These are phyloP conservation scores for Hydrolagus affinis DNA, from an alignment of 2,113 vertebrate genomes.

Conservation along the genomic window DNA sequence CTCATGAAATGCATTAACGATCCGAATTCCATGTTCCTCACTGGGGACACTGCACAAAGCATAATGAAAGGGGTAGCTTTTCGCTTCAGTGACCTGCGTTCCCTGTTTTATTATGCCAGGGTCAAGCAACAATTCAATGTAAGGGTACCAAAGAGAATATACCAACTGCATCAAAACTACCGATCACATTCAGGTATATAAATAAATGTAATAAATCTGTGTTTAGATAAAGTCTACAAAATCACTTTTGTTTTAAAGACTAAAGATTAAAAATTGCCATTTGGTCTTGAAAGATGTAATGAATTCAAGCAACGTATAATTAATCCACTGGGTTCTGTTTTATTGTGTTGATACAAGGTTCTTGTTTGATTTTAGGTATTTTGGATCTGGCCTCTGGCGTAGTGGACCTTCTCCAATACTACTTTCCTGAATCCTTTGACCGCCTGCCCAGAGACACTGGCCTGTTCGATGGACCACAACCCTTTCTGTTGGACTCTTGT, in stretches of 20 bases:
- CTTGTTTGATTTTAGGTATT: constrained; percentile 50
- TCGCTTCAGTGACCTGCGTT: constrained; percentile 64
- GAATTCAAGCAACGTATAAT: not conserved
- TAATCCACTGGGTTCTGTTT: not conserved
- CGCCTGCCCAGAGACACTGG: constrained; percentile 62
- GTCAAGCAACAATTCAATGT: constrained; percentile 51
- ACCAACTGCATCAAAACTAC: constrained; percentile 71
- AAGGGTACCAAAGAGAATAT: constrained; percentile 59
- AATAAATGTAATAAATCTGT: not conserved
- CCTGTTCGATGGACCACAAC: constrained; percentile 66
- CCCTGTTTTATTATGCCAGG: constrained; percentile 62
- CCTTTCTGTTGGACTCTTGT: constrained; percentile 62
- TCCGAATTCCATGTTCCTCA: constrained; percentile 70
- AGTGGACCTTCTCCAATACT: constrained; percentile 65
- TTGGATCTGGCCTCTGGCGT: constrained; percentile 63
- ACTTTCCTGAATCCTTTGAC: constrained; percentile 71
- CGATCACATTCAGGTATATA: constrained; percentile 65
- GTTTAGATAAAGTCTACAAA: too few relatives aligned
- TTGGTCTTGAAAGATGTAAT: constrained; percentile 4
- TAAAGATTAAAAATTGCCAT: not conserved
- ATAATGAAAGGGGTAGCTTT: constrained; percentile 72
- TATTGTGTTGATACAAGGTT: not conserved
- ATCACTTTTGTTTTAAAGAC: too few relatives aligned
- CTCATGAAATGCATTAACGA: constrained; percentile 66
- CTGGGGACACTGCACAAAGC: constrained; percentile 70